Conservation (phyloP, 2,113 vertebrate species). For the Spermophilus dauricus region DNA sequence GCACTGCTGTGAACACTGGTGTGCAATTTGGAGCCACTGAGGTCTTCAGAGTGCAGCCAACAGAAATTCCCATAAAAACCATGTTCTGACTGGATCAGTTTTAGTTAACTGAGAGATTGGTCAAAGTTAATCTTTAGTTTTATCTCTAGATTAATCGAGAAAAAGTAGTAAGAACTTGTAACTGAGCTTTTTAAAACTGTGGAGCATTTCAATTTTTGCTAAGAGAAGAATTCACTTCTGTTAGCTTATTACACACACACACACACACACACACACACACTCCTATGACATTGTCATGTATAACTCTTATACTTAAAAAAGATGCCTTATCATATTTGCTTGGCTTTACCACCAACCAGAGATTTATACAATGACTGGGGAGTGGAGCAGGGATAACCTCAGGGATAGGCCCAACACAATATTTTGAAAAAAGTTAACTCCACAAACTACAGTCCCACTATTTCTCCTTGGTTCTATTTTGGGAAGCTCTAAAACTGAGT, state of each 20-base stretch:
- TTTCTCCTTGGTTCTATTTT: background rate
- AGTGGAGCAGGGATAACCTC: background rate
- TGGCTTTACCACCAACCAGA: background rate
- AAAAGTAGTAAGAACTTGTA: constrained; percentile 20
- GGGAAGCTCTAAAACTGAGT: constrained; percentile 3
- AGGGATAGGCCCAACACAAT: background rate
- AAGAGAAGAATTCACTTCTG: background rate
- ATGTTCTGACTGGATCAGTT: background rate
- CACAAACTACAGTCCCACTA: background rate
- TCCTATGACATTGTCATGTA: background rate
- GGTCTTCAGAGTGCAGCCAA: background rate
- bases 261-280: no score
- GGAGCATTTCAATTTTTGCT: background rate
- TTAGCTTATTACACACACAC: background rate
- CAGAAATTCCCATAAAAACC: background rate
- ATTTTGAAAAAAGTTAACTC: background rate
- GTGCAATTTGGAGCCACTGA: background rate
- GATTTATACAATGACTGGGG: background rate
- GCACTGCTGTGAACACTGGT: background rate
- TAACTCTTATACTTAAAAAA: background rate
- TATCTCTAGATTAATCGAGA: constrained; percentile 11
- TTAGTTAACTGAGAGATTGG: background rate
- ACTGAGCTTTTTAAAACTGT: background rate
- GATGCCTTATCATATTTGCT: background rate
- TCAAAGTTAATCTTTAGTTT: no score